phyloP scores from a whole-genome alignment of 1,140 invertebrate species.

The Agrypnia vestita region DNA sequence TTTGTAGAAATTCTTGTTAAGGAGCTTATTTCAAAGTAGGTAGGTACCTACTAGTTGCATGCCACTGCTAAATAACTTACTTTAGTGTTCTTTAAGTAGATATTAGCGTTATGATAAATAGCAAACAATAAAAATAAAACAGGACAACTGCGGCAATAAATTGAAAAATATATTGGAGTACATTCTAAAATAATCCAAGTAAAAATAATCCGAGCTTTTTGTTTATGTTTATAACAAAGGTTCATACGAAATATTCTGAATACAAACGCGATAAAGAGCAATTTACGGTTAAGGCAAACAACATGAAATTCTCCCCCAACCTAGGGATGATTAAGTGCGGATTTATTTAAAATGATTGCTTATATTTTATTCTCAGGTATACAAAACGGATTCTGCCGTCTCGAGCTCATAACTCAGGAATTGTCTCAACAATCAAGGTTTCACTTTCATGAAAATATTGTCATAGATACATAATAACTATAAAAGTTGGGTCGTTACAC shows the following conservation, averaged over 20 bases:
- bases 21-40: too few relatives aligned
- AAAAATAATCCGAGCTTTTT: neutral
- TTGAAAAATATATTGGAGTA: neutral
- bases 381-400: neutral
- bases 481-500: too few relatives aligned
- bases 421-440: neutral
- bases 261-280: neutral
- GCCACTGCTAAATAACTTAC: too few relatives aligned
- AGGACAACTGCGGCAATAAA: neutral
- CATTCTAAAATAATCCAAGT: neutral
- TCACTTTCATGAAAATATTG: conserved; percentile 11
- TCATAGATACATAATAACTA: too few relatives aligned
- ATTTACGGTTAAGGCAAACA: neutral
- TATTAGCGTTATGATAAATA: neutral
- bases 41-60: too few relatives aligned
- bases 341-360: conserved; percentile 6
- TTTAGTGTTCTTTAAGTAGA: neutral
- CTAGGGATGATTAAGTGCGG: neutral
- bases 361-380: neutral
- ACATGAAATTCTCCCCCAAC: neutral
- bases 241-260: neutral
- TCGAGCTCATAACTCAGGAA: neutral
- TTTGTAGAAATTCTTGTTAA: too few relatives aligned
- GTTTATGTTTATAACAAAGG: neutral
- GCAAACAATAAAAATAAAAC: neutral